Conservation (phyloP, 1,140 invertebrate genomes). For the Sesamia nonagrioides region DNA sequence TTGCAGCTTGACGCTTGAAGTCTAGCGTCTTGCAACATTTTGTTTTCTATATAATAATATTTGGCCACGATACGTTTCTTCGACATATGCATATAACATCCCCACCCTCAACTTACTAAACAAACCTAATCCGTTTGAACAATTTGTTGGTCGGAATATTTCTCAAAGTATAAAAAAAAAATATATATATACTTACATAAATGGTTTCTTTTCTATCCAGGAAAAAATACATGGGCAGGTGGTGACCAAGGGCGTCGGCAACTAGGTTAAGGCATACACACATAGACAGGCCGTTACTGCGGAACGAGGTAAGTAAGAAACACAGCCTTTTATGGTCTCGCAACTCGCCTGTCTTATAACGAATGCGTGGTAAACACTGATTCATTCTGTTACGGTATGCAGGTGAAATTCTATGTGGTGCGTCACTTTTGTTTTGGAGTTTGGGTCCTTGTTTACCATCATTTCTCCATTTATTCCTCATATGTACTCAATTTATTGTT, state of each 20-base stretch:
- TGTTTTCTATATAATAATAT: no score
- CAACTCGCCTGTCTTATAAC: constrained; percentile 57
- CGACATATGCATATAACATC: no score
- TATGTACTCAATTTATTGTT: background rate
- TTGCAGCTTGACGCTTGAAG: no score
- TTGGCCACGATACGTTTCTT: no score
- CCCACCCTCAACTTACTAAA: no score
- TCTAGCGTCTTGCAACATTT: no score
- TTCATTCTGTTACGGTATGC: constrained; percentile 62
- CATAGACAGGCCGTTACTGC: constrained; percentile 74
- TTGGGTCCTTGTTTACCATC: constrained; percentile 20
- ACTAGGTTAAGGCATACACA: constrained; percentile 75
- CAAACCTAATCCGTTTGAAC: background rate
- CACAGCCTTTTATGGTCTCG: constrained; percentile 62
- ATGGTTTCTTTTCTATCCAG: constrained; percentile 58
- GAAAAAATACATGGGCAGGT: constrained; percentile 62
- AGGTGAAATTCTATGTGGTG: constrained; percentile 64
- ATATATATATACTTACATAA: background rate
- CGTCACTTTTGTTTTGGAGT: constrained; percentile 28
- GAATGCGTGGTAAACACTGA: constrained; percentile 69
- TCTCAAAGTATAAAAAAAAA: background rate
- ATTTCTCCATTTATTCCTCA: background rate
- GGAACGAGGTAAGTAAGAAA: constrained; percentile 81
- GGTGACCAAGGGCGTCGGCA: constrained; percentile 66
- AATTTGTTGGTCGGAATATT: background rate